Evolutionary conservation across 2,113 vertebrate genomes (phyloP).

Genomic region (Ochotona curzoniae): DNA sequence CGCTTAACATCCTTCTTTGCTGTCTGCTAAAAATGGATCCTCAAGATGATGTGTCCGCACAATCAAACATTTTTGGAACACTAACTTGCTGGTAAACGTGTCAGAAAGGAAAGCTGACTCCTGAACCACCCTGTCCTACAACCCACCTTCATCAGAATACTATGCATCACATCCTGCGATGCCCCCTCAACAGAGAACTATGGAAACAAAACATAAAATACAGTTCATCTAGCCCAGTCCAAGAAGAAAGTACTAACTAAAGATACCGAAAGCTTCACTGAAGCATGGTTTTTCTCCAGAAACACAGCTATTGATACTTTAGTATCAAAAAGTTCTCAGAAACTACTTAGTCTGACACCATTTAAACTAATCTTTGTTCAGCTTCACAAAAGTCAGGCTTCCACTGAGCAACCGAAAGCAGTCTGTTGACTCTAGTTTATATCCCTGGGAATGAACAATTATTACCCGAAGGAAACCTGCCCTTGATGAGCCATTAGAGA

Average conservation of each 20-base stretch:
- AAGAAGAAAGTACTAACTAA: constrained; percentile 16
- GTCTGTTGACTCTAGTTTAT: neutral
- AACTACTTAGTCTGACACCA: neutral
- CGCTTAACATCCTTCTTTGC: neutral
- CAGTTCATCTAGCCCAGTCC: neutral
- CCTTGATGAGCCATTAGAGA: neutral
- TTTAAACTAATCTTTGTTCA: neutral
- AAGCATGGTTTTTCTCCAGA: neutral
- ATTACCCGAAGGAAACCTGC: neutral
- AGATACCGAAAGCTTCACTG: neutral
- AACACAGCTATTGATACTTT: neutral
- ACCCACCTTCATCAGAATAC: neutral
- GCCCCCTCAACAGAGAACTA: neutral
- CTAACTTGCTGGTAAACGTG: neutral
- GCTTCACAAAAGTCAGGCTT: neutral
- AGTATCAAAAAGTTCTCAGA: neutral
- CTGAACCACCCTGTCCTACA: neutral
- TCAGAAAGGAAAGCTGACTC: neutral
- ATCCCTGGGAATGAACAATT: neutral
- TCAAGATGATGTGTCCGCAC: neutral
- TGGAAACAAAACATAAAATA: constrained; percentile 33
- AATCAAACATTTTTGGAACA: neutral
- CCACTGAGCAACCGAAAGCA: neutral
- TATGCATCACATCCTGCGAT: neutral
- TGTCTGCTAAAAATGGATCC: neutral